Evolutionary conservation across 2,888 invertebrate species (phyloP).

Genomic region (Meghimatium bilineatum): DNA sequence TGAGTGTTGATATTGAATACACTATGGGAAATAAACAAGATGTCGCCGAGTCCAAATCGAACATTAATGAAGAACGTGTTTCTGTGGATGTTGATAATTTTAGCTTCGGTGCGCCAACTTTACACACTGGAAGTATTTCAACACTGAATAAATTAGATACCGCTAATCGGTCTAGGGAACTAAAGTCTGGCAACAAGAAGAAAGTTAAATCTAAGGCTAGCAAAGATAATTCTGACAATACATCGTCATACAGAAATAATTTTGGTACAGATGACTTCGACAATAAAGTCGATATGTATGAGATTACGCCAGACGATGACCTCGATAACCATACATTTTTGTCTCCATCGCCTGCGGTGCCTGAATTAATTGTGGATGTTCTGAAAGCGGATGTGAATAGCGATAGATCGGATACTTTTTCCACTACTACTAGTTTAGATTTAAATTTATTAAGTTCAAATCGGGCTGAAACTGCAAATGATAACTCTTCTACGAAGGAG

Average conservation of each 20-base stretch:
- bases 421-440: slow-evolving; percentile 21
- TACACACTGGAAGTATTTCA: neutral
- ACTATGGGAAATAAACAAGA: slow-evolving; percentile 39
- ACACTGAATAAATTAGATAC: neutral
- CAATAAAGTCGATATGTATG: slow-evolving; percentile 20
- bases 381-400: slow-evolving; percentile 28
- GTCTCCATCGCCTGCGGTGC: slow-evolving; percentile 15
- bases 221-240: neutral
- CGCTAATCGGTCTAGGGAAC: neutral
- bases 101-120: slow-evolving; percentile 2
- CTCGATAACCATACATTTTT: neutral
- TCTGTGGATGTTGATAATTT: slow-evolving; percentile 14
- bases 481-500: neutral
- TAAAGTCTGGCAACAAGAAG: neutral
- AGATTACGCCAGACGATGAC: slow-evolving; percentile 21
- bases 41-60: neutral
- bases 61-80: neutral
- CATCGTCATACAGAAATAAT: slow-evolving; percentile 1
- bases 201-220: slow-evolving; percentile 1
- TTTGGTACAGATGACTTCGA: neutral
- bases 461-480: neutral
- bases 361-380: slow-evolving; percentile 41
- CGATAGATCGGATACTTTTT: slow-evolving; percentile 13
- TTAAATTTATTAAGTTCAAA: neutral
- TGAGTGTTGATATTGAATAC: neutral